These are phyloP conservation scores for Corydoras sp. DNA, from an alignment of 2,113 vertebrate species.

Conservation along the genomic window DNA sequence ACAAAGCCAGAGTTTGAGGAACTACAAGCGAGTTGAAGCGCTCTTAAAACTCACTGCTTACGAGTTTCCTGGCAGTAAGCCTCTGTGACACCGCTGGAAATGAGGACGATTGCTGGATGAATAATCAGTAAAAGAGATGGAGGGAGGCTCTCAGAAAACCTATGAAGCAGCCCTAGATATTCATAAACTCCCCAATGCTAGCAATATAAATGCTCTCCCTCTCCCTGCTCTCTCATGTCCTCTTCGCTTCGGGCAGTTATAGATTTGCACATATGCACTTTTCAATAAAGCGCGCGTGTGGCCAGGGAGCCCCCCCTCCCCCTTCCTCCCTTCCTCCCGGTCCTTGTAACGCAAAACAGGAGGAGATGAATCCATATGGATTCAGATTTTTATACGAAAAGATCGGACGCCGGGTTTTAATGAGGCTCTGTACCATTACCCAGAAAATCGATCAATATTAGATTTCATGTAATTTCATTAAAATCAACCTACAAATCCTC, in stretches of 20 bases:
- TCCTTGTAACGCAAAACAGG: conserved; percentile 22
- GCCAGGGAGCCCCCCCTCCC: neutral
- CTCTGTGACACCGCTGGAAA: no score
- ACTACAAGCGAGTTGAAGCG: no score
- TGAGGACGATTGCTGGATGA: no score
- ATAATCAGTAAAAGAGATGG: neutral
- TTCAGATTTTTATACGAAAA: neutral
- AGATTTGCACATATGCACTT: conserved; percentile 13
- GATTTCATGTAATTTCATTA: no score
- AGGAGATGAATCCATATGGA: conserved; percentile 40
- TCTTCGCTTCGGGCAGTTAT: conserved; percentile 7
- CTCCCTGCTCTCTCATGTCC: conserved; percentile 8
- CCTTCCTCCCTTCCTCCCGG: neutral
- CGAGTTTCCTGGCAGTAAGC: no score
- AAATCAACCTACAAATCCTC: no score
- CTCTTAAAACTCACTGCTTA: no score
- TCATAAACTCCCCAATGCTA: neutral
- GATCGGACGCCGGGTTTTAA: no score
- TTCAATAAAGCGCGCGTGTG: neutral
- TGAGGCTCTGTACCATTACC: no score
- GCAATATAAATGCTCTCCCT: neutral
- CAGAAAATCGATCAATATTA: no score
- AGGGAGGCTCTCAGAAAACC: neutral
- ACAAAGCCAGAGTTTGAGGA: no score
- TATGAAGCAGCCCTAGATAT: neutral